These are phyloP conservation scores for Sebastes itinus DNA, from an alignment of 2,797 vertebrate genomes.

Conservation along the genomic window DNA sequence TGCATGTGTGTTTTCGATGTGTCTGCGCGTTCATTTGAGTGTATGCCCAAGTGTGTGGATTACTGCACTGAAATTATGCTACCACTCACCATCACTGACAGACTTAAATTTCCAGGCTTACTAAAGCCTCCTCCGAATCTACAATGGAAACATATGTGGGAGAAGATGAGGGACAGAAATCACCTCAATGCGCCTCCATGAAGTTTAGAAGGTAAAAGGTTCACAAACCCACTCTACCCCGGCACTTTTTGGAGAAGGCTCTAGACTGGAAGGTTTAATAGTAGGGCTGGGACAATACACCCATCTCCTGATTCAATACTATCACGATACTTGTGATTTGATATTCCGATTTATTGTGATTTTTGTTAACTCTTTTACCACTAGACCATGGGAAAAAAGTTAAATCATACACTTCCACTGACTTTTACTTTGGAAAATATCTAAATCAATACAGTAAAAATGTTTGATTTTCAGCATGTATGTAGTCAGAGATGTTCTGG, in stretches of 20 bases:
- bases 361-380: too few species aligned
- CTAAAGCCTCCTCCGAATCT: slow-evolving; percentile 42
- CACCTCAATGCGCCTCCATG: slow-evolving; percentile 11
- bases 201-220: slow-evolving; percentile 42
- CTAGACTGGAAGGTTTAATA: background rate
- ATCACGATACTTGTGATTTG: too few species aligned
- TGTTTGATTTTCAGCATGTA: too few species aligned
- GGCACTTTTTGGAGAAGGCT: background rate
- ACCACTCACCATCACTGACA: slow-evolving; percentile 50
- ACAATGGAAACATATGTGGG: slow-evolving; percentile 62
- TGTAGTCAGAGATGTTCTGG: too few species aligned
- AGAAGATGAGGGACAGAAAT: slow-evolving; percentile 52
- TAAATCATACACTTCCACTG: too few species aligned
- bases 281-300: too few species aligned
- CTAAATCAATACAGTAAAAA: too few species aligned
- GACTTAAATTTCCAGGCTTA: slow-evolving; percentile 61
- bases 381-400: too few species aligned
- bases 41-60: slow-evolving; percentile 44
- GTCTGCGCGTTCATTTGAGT: slow-evolving; percentile 51
- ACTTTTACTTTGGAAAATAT: too few species aligned
- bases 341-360: too few species aligned
- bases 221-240: background rate
- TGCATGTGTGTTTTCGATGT: slow-evolving; percentile 47
- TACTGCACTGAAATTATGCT: slow-evolving; percentile 58
- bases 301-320: too few species aligned